Evolutionary conservation across 2,113 vertebrate species (phyloP).

Genomic region (Phoenicopterus ruber): DNA sequence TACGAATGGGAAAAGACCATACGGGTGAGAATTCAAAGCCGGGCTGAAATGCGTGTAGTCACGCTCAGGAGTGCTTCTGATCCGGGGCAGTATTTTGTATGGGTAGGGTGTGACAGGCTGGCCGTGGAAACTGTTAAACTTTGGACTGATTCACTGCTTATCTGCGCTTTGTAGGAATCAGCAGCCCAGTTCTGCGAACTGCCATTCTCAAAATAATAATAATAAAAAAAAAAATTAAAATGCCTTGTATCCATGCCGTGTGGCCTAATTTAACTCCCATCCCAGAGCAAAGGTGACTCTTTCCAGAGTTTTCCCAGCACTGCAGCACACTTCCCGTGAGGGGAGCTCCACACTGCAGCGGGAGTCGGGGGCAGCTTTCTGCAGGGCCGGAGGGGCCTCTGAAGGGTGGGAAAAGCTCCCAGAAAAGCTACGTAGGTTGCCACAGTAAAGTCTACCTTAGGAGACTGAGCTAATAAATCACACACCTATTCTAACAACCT

Average conservation of each 20-base stretch:
- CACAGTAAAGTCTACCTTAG: background rate
- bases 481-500: background rate
- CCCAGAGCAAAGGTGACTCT: background rate
- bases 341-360: background rate
- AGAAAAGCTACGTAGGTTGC: background rate
- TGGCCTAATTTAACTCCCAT: background rate
- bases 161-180: background rate
- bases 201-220: background rate
- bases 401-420: background rate
- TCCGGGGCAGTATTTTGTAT: fast-evolving
- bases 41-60: background rate
- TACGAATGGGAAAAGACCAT: fast-evolving
- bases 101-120: background rate
- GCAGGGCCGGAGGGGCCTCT: background rate
- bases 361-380: background rate
- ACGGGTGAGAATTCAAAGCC: background rate
- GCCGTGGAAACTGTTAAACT: background rate
- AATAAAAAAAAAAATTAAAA: background rate
- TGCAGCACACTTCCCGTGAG: fast-evolving
- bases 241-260: background rate
- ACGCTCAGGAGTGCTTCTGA: fast-evolving
- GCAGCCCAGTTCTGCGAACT: background rate
- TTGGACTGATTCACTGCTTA: background rate
- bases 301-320: background rate
- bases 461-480: background rate